Evolutionary conservation across 1,140 invertebrate genomes (phyloP).

Genomic region (Cydia pomonella): DNA sequence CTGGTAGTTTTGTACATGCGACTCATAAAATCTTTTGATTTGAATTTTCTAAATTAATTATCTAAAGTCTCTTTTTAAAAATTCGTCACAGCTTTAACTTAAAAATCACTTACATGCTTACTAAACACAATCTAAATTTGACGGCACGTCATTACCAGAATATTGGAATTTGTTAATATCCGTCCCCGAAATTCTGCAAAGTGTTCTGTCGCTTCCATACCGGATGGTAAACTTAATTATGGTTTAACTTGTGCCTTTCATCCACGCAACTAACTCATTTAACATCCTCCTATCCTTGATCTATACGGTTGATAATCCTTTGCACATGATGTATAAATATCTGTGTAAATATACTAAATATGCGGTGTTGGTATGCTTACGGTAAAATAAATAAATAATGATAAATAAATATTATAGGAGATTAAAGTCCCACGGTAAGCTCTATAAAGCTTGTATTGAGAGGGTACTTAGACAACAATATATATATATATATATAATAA

Average conservation of each 20-base stretch:
- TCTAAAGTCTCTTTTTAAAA: too few relatives aligned
- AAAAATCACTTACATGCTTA: neutral
- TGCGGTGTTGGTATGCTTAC: neutral
- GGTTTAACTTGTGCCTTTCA: constrained; percentile 28
- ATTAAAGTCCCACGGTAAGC: too few relatives aligned
- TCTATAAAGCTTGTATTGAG: too few relatives aligned
- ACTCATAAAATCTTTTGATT: too few relatives aligned
- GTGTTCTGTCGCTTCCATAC: constrained; percentile 22
- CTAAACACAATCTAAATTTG: constrained; percentile 24
- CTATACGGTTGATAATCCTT: neutral
- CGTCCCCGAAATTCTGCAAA: constrained; percentile 22
- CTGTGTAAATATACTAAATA: neutral
- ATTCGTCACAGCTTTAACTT: neutral
- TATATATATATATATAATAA: too few relatives aligned
- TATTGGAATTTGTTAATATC: constrained; percentile 31
- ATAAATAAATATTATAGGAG: too few relatives aligned
- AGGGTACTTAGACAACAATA: too few relatives aligned
- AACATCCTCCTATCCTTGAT: neutral
- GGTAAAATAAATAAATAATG: too few relatives aligned
- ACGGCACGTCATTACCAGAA: constrained; percentile 1
- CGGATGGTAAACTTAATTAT: constrained; percentile 29
- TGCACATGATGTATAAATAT: too few relatives aligned
- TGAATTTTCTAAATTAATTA: too few relatives aligned
- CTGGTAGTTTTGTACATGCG: too few relatives aligned
- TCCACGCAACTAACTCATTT: neutral